Evolutionary conservation across 1,140 invertebrate species (phyloP), one percentile per base, ranked within the genome.

Genomic region (Leptonema lineaticorne): DNA sequence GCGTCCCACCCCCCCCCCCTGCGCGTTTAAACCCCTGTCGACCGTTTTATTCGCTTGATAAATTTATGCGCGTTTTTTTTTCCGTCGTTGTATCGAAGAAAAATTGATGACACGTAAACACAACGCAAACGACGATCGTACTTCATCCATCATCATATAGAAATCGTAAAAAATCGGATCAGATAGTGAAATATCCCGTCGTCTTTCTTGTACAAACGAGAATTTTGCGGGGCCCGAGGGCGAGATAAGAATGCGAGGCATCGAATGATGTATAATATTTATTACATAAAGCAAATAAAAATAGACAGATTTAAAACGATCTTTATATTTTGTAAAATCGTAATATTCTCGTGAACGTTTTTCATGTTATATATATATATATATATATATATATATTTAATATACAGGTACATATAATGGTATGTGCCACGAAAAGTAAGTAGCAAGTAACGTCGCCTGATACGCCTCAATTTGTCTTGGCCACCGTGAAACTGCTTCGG

Each of bases 401-500:
- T 41, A 16, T 2, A 16, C 5, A 33, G 5, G 30, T 33, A 33
- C 5, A 33, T 33, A 33, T 33, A 33, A 5, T 6, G 11, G 16
- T 41, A 41, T 41, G 37, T 41, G 9, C 37, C 37, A 41, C 9
- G 37, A 41, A 41, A 41, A 41, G 37, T 9, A 41, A 16, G 11
- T 18, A 64, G 37, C 22, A 41, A 27, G 26, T 27, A 33, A 5
- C 22, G 37, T 71, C 27, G 70, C 70, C 70, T 71, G 70, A 59
- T 63, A 33, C 46, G 45, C 62, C 45, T 28, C 57, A 71, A 71
- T 71, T 71, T 71, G 67, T 71, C 70, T 71, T 71, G 63, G 62
- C 57, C 14, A 46, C 58, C 58, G 28, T 57, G 53, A 67, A 67
- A 53, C 46, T 67, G 63, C 57, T 66, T 63, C 63, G 68, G 70